Base-by-base conservation (phyloP, 2,797 vertebrate species). In the Platalea minor region DNA sequence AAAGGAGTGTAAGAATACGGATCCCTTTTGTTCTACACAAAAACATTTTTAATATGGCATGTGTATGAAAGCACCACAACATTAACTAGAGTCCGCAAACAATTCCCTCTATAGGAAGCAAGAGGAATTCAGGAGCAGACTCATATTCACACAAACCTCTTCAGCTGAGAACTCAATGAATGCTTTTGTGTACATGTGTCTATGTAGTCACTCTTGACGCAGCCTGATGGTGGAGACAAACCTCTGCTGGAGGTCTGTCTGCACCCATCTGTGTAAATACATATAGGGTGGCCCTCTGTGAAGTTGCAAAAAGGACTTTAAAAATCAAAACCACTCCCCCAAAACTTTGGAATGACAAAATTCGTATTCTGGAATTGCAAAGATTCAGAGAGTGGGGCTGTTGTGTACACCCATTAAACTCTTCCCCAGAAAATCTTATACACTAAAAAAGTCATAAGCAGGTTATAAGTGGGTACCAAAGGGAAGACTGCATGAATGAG, bases 391-490 rank as follows among this genome's bases (percentile, higher is more conserved):
- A 56, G 6, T 76, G 50, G 65, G 25, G 21, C 4, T 21, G 12
- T 5, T 5, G 3, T 7, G 10, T 14, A 41, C 0, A 1, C 13
- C n/a, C 8, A 70, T 46, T 82, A 84, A 61, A 39, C 33, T 46
- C 26, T 60, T 33, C 4, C 39, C 16, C 54, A 41, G 45, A 91
- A 7, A 79, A 69, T 16, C 29, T 33, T 3, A 0, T 9, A 57
- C 0, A 0, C 28, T 51, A 43, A 65, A 64, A 56, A 9, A 39
- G 19, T n/a, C 18, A 2, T n/a, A 67, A 28, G 2, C 11, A 57
- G 29, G 17, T 59, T 67, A 6, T 25, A 88, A 64, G 37, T 37
- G 9, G 19, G 76, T 65, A 67, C 14, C 26, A 57, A 54, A 91
- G 6, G 14, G 29, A 83, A 37, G 25, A 84, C 3, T 35, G 11